Base-by-base conservation (phyloP, 2,113 vertebrate species). In the Saguinus midas region DNA sequence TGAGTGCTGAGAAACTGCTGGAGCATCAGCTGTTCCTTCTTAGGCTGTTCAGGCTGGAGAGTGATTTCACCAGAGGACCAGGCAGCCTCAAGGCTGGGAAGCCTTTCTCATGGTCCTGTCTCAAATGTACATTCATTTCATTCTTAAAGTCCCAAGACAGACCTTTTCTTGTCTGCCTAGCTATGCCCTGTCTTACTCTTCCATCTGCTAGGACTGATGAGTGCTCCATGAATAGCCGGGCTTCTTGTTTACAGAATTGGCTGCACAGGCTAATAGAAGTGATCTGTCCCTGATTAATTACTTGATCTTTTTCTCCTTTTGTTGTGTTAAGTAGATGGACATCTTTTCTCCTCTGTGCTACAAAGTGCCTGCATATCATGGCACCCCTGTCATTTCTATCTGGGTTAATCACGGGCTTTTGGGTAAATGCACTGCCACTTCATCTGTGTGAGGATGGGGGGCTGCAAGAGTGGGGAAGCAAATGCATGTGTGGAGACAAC, bases 251-350 rank as follows among this genome's bases (percentile, higher is more conserved):
- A 97, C 93, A 95, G 72, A 90, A 98, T 87, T 97, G 97, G 96
- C 91, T 98, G 97, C 97, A 86, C 96, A 96, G 66, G 87, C 75
- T 61, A 96, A 98, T 97, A 96, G 97, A 97, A 98, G 96, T 86
- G 96, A 98, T 98, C 97, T 97, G 94, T 97, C 95, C 97, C 95
- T 96, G 94, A 98, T 96, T 98, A 98, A 98, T 98, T 94, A 97
- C 97, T 98, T 97, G 93, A 84, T 93, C 97, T 96, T 96, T 50
- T 16, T 5, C 96, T 94, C 87, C 45, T 98, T 98, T 96, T 93
- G 91, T 16, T 43, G 96, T 94, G 98, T 94, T 98, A 98, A 98
- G 98, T 79, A 97, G 97, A 97, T 58, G 93, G 98, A 96, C 97
- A 97, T 70, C 91, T 97, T 81, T 96, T 82, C 79, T 94, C 84